Evolutionary conservation across 1,140 invertebrate genomes (phyloP).

Genomic region (Drosophila busckii): DNA sequence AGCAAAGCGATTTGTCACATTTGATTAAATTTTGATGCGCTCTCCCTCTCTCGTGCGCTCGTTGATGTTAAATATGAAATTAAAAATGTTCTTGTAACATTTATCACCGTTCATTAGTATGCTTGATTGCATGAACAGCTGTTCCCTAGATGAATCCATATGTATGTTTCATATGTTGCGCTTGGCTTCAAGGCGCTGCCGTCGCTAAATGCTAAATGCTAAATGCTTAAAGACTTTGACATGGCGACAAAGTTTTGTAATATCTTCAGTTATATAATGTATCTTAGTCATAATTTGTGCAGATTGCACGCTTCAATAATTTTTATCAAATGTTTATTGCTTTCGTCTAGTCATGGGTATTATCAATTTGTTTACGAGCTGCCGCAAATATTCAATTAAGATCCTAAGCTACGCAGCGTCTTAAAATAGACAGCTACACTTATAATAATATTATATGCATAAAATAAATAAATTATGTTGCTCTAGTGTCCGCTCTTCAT

Average conservation of each 20-base stretch:
- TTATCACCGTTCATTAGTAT: slow-evolving; percentile 57
- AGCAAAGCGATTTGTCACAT: too few relatives aligned
- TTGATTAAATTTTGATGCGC: too few relatives aligned
- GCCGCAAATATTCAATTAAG: slow-evolving; percentile 18
- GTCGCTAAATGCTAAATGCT: slow-evolving; percentile 48
- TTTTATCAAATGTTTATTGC: slow-evolving; percentile 34
- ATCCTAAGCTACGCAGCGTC: slow-evolving; percentile 4
- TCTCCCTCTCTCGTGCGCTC: neutral
- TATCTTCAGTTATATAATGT: too few relatives aligned
- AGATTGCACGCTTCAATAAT: neutral
- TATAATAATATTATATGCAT: slow-evolving; percentile 20
- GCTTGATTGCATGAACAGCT: slow-evolving; percentile 71
- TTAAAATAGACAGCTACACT: slow-evolving; percentile 9
- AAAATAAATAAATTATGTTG: slow-evolving; percentile 8
- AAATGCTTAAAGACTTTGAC: slow-evolving; percentile 38
- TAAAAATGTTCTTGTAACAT: slow-evolving; percentile 39
- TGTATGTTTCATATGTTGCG: slow-evolving; percentile 2
- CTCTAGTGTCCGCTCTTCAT: slow-evolving; percentile 43
- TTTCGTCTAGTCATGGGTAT: slow-evolving; percentile 48
- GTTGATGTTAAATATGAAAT: slow-evolving; percentile 48
- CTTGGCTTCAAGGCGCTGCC: slow-evolving; percentile 28
- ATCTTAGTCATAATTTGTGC: neutral
- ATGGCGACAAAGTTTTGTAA: too few relatives aligned
- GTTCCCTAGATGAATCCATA: too few relatives aligned
- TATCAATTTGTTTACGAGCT: slow-evolving; percentile 18